Conservation (phyloP, 2,797 vertebrate species). For the Neosilurus hyrtlii region DNA sequence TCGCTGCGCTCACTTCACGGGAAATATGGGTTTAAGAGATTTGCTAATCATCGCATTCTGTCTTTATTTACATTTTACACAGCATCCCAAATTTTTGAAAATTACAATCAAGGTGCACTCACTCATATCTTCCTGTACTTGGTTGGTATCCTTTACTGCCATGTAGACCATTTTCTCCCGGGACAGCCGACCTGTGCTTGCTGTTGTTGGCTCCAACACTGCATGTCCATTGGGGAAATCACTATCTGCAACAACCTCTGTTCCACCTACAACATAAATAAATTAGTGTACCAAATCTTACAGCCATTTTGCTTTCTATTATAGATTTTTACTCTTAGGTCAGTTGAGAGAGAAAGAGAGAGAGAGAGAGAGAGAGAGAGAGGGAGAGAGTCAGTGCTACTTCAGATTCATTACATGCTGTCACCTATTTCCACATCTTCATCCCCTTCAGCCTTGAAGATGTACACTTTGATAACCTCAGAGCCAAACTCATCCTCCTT, state of each 20-base stretch:
- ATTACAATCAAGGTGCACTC: slow-evolving; percentile 63
- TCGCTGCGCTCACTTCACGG: no score
- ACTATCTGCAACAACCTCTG: slow-evolving; percentile 95
- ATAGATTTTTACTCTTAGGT: no score
- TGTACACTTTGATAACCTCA: slow-evolving; percentile 99
- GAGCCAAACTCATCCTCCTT: slow-evolving; percentile 93
- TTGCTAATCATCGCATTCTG: no score
- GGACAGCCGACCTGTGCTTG: slow-evolving; percentile 81
- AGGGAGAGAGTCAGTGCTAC: no score
- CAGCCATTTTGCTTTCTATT: background rate
- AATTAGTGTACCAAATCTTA: background rate
- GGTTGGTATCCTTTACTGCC: slow-evolving; percentile 91
- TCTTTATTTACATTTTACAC: no score
- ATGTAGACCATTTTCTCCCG: slow-evolving; percentile 99
- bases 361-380: background rate
- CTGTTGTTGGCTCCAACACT: slow-evolving; percentile 86
- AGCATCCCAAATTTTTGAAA: no score
- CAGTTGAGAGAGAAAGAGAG: background rate
- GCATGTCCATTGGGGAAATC: slow-evolving; percentile 94
- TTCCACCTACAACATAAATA: slow-evolving; percentile 79
- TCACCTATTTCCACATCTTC: slow-evolving; percentile 94
- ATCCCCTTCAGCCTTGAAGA: slow-evolving; percentile 98
- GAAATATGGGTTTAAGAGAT: no score
- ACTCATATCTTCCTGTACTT: slow-evolving; percentile 92
- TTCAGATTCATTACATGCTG: background rate